Percentiles rank a stretch among this genome's conserved stretches.
These are phyloP conservation scores for Sparidentex hasta DNA, from an alignment of 2,797 vertebrate genomes.

Conservation along the genomic window DNA sequence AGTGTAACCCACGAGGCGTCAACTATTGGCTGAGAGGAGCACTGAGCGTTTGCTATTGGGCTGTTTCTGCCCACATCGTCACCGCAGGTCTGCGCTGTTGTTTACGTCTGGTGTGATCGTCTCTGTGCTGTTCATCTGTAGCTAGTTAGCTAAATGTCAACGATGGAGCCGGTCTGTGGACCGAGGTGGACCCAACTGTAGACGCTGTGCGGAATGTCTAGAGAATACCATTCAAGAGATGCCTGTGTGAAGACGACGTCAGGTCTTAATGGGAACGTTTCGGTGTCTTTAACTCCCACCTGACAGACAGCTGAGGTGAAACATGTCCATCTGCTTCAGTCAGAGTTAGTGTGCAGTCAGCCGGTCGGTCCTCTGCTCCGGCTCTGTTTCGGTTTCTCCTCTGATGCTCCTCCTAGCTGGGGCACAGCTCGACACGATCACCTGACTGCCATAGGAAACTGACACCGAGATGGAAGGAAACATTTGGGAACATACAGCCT, in stretches of 20 bases:
- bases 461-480: background rate
- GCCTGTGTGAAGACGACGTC: background rate
- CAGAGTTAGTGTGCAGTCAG: no score
- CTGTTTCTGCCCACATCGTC: constrained; percentile 13
- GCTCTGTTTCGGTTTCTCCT: constrained; percentile 12
- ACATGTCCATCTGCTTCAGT: no score
- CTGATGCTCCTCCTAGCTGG: constrained; percentile 15
- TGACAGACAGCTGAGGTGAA: background rate
- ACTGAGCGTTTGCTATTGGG: background rate
- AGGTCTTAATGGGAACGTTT: background rate
- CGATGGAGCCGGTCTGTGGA: accelerated
- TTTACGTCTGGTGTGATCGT: background rate
- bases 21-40: constrained; percentile 48
- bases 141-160: background rate
- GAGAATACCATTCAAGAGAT: background rate
- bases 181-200: no score
- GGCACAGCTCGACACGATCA: constrained; percentile 6
- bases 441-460: constrained; percentile 38
- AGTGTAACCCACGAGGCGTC: accelerated
- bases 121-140: background rate
- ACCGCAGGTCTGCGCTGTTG: background rate
- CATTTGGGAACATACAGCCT: accelerated
- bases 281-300: no score
- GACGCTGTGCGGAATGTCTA: background rate
- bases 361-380: no score